Evolutionary conservation across 2,797 vertebrate genomes (phyloP), one percentile per base, ranked within the genome.

Genomic region (Tenualosa thibaudeaui): DNA sequence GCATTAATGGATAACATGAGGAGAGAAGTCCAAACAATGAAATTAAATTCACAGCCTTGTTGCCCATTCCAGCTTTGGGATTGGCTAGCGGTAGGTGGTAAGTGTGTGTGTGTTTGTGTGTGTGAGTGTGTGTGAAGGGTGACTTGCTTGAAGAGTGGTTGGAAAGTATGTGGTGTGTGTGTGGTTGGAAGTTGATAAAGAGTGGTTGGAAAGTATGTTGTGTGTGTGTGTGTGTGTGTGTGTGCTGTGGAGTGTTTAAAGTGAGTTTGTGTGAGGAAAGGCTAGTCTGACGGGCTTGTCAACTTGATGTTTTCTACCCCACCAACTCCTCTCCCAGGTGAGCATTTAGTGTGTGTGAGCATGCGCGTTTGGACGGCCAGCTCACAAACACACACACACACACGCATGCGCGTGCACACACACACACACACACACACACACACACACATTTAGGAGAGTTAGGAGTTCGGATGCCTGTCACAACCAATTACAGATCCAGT

Each of bases 401-500:
- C 50, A 51, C 50, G 12, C 50, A 9, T 0, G 12, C 50, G 12
- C 50, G 12, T 8, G 8, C 50, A 51, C 50, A 51, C 10, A 46
- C 7, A 46, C 4, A 7, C 46, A 46, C 46, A 4, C 7, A 4
- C 46, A 46, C 46, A 46, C 46, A 46, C 46, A 46, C 46, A 46
- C 46, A 46, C 46, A 46, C 46, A 46, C 46, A 46, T 7, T 4
- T 7, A 46, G n/a, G n/a, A n/a, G 31, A 31, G 31, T n/a, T 17
- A n/a, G 31, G 51, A 46, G 87, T 3, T 1, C 46, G 84, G 84
- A 81, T 54, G 17, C 68, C 81, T 12, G 71, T 91, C 91, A 86
- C 75, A 89, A 87, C 81, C 86, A 91, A 91, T 92, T 91, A 90
- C 87, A 89, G 68, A 40, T 19, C 65, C 78, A 60, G 65, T 81